Conservation (phyloP, 2,888 invertebrate species). For the Drosophila gaucha region DNA sequence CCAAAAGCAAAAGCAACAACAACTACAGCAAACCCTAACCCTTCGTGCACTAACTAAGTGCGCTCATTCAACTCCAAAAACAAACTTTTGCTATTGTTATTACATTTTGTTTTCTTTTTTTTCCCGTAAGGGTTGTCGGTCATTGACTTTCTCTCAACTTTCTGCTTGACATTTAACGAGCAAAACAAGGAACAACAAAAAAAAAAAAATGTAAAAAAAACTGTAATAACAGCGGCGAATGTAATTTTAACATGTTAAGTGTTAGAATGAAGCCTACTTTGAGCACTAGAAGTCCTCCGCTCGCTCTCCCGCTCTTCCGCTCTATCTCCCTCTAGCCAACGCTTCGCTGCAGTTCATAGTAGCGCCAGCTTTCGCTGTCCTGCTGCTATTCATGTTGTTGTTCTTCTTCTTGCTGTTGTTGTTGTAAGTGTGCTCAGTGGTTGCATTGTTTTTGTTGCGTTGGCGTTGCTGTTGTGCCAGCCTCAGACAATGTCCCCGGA, state of each 20-base stretch:
- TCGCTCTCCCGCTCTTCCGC: background rate
- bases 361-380: constrained; percentile 22
- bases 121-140: constrained; percentile 49
- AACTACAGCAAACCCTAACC: constrained; percentile 33
- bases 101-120: constrained; percentile 52
- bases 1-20: too few relatives aligned
- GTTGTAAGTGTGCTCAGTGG: constrained; percentile 27
- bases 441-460: constrained; percentile 55
- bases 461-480: constrained; percentile 38
- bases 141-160: constrained; percentile 75
- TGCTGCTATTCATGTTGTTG: constrained; percentile 12
- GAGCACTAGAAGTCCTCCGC: constrained; percentile 32
- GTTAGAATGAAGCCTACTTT: constrained; percentile 78
- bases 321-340: background rate
- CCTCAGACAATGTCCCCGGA: constrained; percentile 70
- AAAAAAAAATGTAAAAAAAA: constrained; percentile 16
- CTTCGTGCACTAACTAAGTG: constrained; percentile 70
- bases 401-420: constrained; percentile 15
- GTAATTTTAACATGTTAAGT: constrained; percentile 76
- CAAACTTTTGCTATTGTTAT: constrained; percentile 75
- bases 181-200: constrained; percentile 43
- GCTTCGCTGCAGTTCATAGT: constrained; percentile 1
- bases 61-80: constrained; percentile 70
- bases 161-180: constrained; percentile 76
- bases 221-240: constrained; percentile 55